Base-by-base conservation (phyloP, 2,888 invertebrate genomes). In the Boloria euphrosyne region DNA sequence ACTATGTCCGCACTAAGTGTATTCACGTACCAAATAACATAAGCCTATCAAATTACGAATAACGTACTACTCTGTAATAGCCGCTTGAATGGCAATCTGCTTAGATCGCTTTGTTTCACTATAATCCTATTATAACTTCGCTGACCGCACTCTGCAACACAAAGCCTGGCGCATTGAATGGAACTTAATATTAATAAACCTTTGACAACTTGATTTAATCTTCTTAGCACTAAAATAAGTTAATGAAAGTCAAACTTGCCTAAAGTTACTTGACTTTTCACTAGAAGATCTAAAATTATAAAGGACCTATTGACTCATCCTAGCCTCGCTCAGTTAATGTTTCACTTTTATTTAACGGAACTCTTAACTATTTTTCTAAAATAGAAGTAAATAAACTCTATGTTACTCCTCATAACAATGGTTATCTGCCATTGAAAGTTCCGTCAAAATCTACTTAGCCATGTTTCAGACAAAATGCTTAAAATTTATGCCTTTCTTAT, bases 61-160 rank as follows among this genome's bases (percentile, higher is more conserved):
- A 57, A 43, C 44, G 54, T 17, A 49, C 27, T 62, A 46, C n/a
- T 59, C 17, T 17, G 58, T 62, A 62, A 66, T 67, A 66, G 62
- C 60, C 59, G 61, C 67, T 59, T 44, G 49, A 65, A 62, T 60
- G 38, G 44, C 51, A 69, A 62, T 70, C 65, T 57, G 59, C 65
- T 59, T 63, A 67, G 62, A 57, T 58, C 62, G 65, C 65, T 63
- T 63, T 63, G 68, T 70, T 68, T 60, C 65, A 57, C 22, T 63
- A 60, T 69, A 70, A 70, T 65, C 67, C 67, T 66, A 67, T 70
- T 64, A 66, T 53, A 66, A 70, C 55, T 70, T 65, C 49, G 46
- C 55, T 62, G 61, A 57, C 58, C 62, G 62, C 51, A 55, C 61
- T 62, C 49, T 46, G 69, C 47, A 44, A 44, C 50, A 31, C 55